Conservation (phyloP, 2,113 vertebrate species). For the Sorex fumeus region DNA sequence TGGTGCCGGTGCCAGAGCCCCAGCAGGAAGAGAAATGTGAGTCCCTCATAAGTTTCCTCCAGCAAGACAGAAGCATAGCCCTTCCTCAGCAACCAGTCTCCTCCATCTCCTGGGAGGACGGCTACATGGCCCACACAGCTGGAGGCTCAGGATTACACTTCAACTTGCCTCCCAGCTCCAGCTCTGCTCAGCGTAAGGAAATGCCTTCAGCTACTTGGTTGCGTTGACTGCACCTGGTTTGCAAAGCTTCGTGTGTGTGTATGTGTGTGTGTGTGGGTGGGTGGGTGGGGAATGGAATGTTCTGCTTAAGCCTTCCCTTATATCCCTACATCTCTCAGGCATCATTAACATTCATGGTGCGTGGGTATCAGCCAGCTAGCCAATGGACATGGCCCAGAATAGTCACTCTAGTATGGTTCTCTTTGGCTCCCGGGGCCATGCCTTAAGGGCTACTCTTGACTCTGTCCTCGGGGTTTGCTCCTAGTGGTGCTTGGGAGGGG, state of each 20-base stretch:
- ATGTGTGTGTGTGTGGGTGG: too few relatives aligned
- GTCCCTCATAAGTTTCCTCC: constrained; percentile 92
- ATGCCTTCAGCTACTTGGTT: background rate
- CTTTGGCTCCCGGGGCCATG: too few relatives aligned
- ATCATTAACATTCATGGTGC: background rate
- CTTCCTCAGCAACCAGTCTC: constrained; percentile 85
- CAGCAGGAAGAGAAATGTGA: constrained; percentile 89
- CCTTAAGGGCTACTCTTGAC: too few relatives aligned
- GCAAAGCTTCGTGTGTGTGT: too few relatives aligned
- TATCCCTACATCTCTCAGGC: constrained; percentile 36
- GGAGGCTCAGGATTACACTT: constrained; percentile 79
- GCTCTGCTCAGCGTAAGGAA: constrained; percentile 72
- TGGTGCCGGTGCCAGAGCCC: constrained; percentile 68
- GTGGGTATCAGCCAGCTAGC: background rate
- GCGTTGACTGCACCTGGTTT: too few relatives aligned
- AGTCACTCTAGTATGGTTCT: constrained; percentile 36
- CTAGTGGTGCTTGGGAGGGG: too few relatives aligned
- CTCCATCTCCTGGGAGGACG: constrained; percentile 85
- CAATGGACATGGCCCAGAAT: background rate
- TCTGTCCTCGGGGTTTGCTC: too few relatives aligned
- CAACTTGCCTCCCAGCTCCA: constrained; percentile 36
- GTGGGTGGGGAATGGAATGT: background rate
- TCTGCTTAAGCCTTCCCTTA: background rate
- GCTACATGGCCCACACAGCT: constrained; percentile 80
- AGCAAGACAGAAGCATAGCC: constrained; percentile 89